Conservation (phyloP, 2,113 vertebrate species). For the Anoplopoma fimbria region DNA sequence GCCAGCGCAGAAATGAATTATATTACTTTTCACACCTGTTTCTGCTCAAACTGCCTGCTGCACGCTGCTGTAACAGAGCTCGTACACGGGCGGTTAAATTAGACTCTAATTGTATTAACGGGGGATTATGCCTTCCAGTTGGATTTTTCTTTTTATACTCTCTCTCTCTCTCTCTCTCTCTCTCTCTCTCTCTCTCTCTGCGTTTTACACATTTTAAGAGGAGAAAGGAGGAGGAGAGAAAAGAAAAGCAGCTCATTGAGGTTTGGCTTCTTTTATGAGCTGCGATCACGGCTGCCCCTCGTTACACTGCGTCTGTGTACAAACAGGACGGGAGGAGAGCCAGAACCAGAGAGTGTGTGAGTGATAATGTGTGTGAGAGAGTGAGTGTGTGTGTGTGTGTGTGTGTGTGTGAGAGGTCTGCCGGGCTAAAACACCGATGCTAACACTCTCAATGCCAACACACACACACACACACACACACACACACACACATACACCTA, state of each 20-base stretch:
- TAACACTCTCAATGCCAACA: constrained; percentile 70
- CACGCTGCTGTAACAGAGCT: constrained; percentile 85
- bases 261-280: constrained; percentile 92
- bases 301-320: constrained; percentile 94
- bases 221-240: constrained; percentile 31
- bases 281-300: constrained; percentile 93
- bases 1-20: constrained; percentile 91
- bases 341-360: constrained; percentile 78
- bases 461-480: constrained; percentile 27
- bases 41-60: constrained; percentile 89
- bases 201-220: constrained; percentile 89
- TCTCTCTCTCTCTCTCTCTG: constrained; percentile 55
- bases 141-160: constrained; percentile 57
- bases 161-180: no score
- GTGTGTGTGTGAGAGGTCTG: constrained; percentile 76
- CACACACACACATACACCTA: constrained; percentile 57
- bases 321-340: constrained; percentile 95
- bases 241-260: constrained; percentile 84
- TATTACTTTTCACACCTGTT: constrained; percentile 95
- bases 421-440: constrained; percentile 88
- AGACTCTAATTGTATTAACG: constrained; percentile 98
- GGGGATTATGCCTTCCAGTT: constrained; percentile 94
- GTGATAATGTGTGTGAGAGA: constrained; percentile 74
- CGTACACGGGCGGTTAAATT: constrained; percentile 94
- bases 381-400: no score